Evolutionary conservation across 2,113 vertebrate species (phyloP).

Genomic region (Laticauda colubrina): DNA sequence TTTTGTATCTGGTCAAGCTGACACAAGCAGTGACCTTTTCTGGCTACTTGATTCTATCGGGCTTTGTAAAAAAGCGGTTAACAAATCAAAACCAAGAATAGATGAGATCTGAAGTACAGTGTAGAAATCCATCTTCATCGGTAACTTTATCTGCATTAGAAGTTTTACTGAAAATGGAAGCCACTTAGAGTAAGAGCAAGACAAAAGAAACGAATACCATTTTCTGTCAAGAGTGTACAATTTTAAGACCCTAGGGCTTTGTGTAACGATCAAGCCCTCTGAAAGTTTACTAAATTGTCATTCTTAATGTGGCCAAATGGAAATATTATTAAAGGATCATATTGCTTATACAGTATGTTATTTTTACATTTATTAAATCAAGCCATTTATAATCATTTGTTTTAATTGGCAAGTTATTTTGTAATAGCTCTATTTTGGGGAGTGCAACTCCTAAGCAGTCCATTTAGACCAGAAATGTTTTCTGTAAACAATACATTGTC

Average conservation of each 20-base stretch:
- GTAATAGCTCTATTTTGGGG: neutral
- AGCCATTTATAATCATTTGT: neutral
- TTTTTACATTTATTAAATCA: neutral
- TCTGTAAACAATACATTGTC: neutral
- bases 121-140: neutral
- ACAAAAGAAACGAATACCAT: neutral
- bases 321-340: neutral
- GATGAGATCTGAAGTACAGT: neutral
- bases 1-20: constrained; percentile 22
- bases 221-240: neutral
- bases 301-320: neutral
- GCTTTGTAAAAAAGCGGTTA: neutral
- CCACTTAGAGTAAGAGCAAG: neutral
- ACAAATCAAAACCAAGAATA: neutral
- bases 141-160: neutral
- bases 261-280: neutral
- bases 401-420: neutral
- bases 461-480: neutral
- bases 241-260: neutral
- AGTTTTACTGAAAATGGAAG: neutral
- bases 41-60: neutral
- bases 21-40: constrained; percentile 7
- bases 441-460: neutral
- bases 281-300: neutral
- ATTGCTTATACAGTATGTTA: neutral